A percentile compares a stretch with the other conserved stretches of the same genome.
Evolutionary conservation across 2,797 vertebrate species (phyloP).

Genomic region (Periparus ater): DNA sequence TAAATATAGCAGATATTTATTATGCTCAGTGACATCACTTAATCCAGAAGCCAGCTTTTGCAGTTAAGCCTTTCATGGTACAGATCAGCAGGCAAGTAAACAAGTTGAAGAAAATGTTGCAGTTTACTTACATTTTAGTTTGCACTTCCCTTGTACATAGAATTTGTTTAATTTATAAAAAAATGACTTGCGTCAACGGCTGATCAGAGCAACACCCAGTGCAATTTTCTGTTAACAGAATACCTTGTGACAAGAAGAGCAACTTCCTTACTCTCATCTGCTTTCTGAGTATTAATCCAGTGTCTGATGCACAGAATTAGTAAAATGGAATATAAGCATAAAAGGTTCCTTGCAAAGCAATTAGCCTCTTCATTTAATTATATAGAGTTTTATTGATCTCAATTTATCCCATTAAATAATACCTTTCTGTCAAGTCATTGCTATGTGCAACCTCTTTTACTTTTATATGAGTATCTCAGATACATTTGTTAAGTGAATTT

Average conservation of each 20-base stretch:
- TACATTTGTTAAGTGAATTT: background rate
- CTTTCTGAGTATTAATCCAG: background rate
- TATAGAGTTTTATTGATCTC: background rate
- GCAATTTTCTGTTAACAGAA: background rate
- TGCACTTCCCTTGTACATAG: background rate
- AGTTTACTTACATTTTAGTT: slow-evolving; percentile 3
- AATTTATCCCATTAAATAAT: background rate
- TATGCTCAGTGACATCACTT: slow-evolving; percentile 41
- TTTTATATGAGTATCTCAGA: background rate
- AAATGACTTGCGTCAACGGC: background rate
- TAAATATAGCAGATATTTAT: slow-evolving; percentile 68
- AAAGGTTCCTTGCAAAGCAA: background rate
- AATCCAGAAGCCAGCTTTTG: slow-evolving; percentile 56
- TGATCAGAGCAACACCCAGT: background rate
- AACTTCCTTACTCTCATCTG: background rate
- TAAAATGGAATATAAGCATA: background rate
- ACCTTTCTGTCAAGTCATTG: background rate
- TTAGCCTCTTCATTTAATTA: background rate
- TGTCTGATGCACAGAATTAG: background rate
- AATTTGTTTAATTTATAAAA: background rate
- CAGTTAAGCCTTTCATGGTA: slow-evolving; percentile 36
- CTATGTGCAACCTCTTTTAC: background rate
- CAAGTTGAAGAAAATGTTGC: background rate
- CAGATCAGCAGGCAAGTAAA: slow-evolving; percentile 36
- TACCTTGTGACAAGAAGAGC: background rate